Conservation (phyloP, 2,888 invertebrate species). For the Agrenia bidenticulata region DNA sequence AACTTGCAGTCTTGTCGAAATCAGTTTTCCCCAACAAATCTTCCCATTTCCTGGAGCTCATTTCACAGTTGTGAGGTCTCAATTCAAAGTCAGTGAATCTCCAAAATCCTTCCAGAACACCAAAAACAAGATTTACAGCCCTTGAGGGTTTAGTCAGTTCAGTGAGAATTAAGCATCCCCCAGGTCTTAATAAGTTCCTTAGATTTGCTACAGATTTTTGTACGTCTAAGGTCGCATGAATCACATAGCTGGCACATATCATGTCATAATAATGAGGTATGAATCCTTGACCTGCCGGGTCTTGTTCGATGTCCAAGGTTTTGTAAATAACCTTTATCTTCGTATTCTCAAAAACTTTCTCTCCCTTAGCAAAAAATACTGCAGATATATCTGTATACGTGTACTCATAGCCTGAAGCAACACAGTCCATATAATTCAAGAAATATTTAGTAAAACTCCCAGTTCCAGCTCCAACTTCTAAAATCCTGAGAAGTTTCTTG, state of each 20-base stretch:
- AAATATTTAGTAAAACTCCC: slow-evolving; percentile 19
- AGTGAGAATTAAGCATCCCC: slow-evolving; percentile 20
- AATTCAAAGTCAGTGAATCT: slow-evolving; percentile 19
- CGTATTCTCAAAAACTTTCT: slow-evolving; percentile 20
- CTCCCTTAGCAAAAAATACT: slow-evolving; percentile 15
- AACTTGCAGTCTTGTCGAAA: neutral
- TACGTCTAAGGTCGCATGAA: slow-evolving; percentile 31
- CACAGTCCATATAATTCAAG: neutral
- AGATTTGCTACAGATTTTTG: slow-evolving; percentile 20
- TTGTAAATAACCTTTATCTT: slow-evolving; percentile 14
- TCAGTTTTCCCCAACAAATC: neutral
- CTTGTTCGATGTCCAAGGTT: slow-evolving; percentile 35
- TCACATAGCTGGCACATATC: slow-evolving; percentile 20
- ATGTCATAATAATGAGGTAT: slow-evolving; percentile 29
- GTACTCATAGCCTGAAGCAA: slow-evolving; percentile 13
- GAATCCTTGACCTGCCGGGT: slow-evolving; percentile 29
- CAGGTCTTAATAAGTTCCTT: slow-evolving; percentile 15
- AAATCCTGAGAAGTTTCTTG: slow-evolving; percentile 17
- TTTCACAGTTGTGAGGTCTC: slow-evolving; percentile 16
- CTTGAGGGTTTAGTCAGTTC: slow-evolving; percentile 20
- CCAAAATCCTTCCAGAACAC: slow-evolving; percentile 27
- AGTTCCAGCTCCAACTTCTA: slow-evolving; percentile 38
- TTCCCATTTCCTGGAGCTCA: slow-evolving; percentile 15
- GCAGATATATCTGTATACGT: slow-evolving; percentile 27
- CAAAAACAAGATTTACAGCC: slow-evolving; percentile 23